A percentile compares a stretch with the other conserved stretches of the same genome.
Evolutionary conservation across 53 echinoderm and acorn worm species (phyloP).

Genomic region (Henricia sp.): DNA sequence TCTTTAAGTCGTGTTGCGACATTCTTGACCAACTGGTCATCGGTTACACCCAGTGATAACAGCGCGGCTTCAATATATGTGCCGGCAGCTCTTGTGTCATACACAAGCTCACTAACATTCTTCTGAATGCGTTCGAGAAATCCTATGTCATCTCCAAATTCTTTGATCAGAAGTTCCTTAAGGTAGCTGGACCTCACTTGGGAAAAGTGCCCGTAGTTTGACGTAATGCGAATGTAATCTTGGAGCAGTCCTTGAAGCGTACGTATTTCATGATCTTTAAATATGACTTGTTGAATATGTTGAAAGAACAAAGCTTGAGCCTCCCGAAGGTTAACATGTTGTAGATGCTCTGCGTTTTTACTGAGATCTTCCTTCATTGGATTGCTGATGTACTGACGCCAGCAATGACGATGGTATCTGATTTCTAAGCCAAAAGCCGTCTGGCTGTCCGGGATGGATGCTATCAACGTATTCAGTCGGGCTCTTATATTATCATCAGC

Average conservation of each 20-base stretch:
- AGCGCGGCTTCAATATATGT: constrained; percentile 51
- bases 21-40: constrained; percentile 55
- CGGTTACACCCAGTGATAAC: constrained; percentile 53
- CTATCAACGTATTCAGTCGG: constrained; percentile 48
- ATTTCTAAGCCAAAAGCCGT: constrained; percentile 38
- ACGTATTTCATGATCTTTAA: constrained; percentile 53
- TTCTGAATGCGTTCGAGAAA: constrained; percentile 55
- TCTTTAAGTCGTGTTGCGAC: constrained; percentile 49
- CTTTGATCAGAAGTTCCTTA: constrained; percentile 55
- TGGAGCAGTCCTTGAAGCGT: constrained; percentile 45
- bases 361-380: not conserved
- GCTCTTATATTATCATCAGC: constrained; percentile 46
- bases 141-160: constrained; percentile 53
- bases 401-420: constrained; percentile 42
- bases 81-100: constrained; percentile 50
- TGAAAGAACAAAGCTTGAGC: constrained; percentile 35
- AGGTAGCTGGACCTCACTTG: constrained; percentile 48
- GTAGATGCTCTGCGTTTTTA: constrained; percentile 23
- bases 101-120: constrained; percentile 62
- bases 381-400: constrained; percentile 30
- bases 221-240: constrained; percentile 42
- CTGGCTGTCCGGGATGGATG: constrained; percentile 12
- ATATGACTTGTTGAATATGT: constrained; percentile 36
- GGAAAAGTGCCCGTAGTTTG: constrained; percentile 23
- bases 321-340: constrained; percentile 31